Conservation (phyloP, 2,113 vertebrate species). For the Pteruthius melanotis region DNA sequence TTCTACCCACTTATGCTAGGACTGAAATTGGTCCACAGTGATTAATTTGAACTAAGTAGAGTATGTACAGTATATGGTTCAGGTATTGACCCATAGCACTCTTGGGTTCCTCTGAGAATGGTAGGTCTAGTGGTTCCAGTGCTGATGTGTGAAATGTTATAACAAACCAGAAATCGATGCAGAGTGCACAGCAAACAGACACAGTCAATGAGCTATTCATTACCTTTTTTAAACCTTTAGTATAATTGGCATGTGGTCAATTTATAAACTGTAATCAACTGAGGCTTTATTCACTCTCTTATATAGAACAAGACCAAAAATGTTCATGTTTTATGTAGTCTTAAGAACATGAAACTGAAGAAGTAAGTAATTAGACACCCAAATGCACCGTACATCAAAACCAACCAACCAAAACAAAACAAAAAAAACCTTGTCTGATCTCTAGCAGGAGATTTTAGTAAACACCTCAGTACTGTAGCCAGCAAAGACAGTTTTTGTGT, state of each 20-base stretch:
- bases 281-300: neutral
- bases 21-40: neutral
- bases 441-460: neutral
- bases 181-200: conserved; percentile 9
- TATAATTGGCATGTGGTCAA: conserved; percentile 1
- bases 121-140: neutral
- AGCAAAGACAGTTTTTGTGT: neutral
- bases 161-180: conserved; percentile 41
- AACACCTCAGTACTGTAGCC: neutral
- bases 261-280: conserved; percentile 28
- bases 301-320: neutral
- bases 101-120: neutral
- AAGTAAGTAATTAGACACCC: neutral
- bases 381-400: no score
- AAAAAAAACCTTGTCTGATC: neutral
- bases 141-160: conserved; percentile 26
- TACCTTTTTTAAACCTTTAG: conserved; percentile 38
- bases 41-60: conserved; percentile 26
- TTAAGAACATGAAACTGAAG: neutral
- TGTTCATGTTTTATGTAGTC: neutral
- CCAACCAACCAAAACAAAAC: neutral
- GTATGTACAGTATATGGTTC: neutral
- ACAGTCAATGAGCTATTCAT: conserved; percentile 45
- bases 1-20: neutral
- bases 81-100: neutral